Conservation (phyloP, 1,140 invertebrate species). For the Charaxes varanes region DNA sequence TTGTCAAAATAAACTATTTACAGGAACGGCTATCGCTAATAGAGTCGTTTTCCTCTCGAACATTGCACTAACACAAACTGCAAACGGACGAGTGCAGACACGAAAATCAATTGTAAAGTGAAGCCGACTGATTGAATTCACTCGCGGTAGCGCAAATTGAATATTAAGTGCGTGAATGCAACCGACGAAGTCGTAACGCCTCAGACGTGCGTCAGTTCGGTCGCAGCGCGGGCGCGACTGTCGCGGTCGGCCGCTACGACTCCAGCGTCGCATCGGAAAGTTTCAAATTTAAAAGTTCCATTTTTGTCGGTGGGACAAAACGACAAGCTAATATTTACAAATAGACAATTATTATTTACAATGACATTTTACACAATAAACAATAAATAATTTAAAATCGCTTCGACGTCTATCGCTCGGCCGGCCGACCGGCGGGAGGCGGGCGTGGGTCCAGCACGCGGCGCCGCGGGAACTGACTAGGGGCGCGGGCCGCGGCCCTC, state of each 20-base stretch:
- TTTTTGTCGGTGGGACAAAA: slow-evolving; percentile 47
- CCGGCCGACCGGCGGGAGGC: no score
- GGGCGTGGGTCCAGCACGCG: slow-evolving; percentile 53
- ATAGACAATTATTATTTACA: slow-evolving; percentile 52
- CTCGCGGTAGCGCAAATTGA: no score
- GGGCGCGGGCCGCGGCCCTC: slow-evolving; percentile 31
- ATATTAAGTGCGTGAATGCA: no score
- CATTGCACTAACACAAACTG: slow-evolving; percentile 8
- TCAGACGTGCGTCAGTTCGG: no score
- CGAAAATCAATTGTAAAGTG: slow-evolving; percentile 1
- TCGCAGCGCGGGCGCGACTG: no score
- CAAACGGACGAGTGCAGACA: slow-evolving; percentile 4
- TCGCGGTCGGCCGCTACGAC: no score
- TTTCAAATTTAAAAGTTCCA: slow-evolving; percentile 14
- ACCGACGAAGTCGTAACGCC: no score
- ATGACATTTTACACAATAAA: slow-evolving; percentile 38
- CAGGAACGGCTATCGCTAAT: slow-evolving; percentile 22
- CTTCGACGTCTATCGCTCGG: slow-evolving; percentile 48
- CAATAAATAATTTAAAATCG: slow-evolving; percentile 53
- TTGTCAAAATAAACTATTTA: slow-evolving; percentile 45
- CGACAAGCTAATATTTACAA: slow-evolving; percentile 58
- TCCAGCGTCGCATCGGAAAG: slow-evolving; percentile 15
- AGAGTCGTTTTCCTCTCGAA: slow-evolving; percentile 9
- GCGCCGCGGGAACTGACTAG: slow-evolving; percentile 48
- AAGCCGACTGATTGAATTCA: slow-evolving; percentile 11